A percentile compares a stretch with the other conserved stretches of the same genome.
Evolutionary conservation across 1,140 invertebrate species (phyloP).

Genomic region (Agrilus planipennis): DNA sequence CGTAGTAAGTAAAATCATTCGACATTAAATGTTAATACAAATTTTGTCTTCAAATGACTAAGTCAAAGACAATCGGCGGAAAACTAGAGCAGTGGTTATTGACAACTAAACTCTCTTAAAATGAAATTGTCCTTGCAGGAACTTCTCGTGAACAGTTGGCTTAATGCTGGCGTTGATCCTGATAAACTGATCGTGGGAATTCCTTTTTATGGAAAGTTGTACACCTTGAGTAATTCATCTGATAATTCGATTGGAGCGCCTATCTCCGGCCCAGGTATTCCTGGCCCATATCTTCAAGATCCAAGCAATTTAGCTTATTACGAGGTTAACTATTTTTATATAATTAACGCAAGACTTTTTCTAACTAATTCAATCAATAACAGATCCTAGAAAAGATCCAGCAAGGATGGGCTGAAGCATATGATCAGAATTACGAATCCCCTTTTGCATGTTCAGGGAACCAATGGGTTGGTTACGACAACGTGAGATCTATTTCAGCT

Average conservation of each 20-base stretch:
- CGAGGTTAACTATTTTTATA: too few relatives aligned
- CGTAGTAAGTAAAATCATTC: too few relatives aligned
- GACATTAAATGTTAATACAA: too few relatives aligned
- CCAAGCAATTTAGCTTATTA: slow-evolving; percentile 50
- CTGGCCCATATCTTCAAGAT: slow-evolving; percentile 48
- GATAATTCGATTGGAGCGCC: slow-evolving; percentile 41
- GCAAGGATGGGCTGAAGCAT: slow-evolving; percentile 15
- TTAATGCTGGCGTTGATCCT: slow-evolving; percentile 33
- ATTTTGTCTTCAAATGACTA: too few relatives aligned
- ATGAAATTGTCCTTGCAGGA: too few relatives aligned
- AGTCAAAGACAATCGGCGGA: too few relatives aligned
- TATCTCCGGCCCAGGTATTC: slow-evolving; percentile 39
- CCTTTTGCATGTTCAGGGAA: slow-evolving; percentile 17
- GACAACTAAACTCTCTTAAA: too few relatives aligned
- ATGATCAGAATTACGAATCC: slow-evolving; percentile 3
- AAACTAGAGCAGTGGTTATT: too few relatives aligned
- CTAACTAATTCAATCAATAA: too few relatives aligned
- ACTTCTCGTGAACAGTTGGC: slow-evolving; percentile 26
- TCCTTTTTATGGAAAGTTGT: slow-evolving; percentile 52
- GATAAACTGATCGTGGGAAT: slow-evolving; percentile 54
- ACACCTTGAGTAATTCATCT: slow-evolving; percentile 39
- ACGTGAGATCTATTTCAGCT: slow-evolving; percentile 12
- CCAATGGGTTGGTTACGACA: slow-evolving; percentile 26
- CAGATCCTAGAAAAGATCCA: slow-evolving; percentile 12
- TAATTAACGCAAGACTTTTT: too few relatives aligned